Base-by-base conservation (phyloP, 2,888 invertebrate genomes). In the Pemphredon lugubris region DNA sequence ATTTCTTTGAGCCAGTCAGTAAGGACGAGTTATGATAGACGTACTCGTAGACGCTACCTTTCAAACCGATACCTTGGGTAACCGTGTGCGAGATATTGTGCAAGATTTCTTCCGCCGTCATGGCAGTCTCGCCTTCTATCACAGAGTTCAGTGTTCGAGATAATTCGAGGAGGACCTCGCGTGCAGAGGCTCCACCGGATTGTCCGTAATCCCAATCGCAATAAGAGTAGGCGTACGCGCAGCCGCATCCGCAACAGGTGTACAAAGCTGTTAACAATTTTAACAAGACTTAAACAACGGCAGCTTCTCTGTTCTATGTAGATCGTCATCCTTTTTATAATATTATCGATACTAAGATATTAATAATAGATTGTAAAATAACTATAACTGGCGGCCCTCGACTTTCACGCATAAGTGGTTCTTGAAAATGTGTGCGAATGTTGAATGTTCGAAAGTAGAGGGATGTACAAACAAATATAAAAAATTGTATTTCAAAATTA, bases 101-200 rank as follows among this genome's bases (percentile, higher is more conserved):
- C 14, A 88, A 70, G 5, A 88, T 83, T 18, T 88, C 86, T 50
- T 87, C 85, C 16, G 86, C 80, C 13, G 79, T 77, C 58, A 83
- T 74, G 26, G 70, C 73, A 20, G 75, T 81, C 2, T 84, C 84
- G 14, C 84, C 84, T 37, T 88, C 86, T 75, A 87, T 81, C 34
- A 87, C 86, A 57, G 86, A 87, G 73, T 85, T 86, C 16, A 87
- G 67, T 2, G 86, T 87, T 44, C 83, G 83, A 23, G 88, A 86
- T 9, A 87, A 75, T 65, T 87, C 85, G 51, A 88, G 66, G 6
- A 87, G 73, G 0, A 88, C 75, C 42, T 87, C 81, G 9, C 77
- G 82, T 11, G 87, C 84, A 0, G 83, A 79, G 2, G 70, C 68
- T 39, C 20, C 60, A 20, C 67, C 13, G 5, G 75, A 50, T 30